Base-by-base conservation (phyloP, 2,113 vertebrate genomes). In the Psophia crepitans region DNA sequence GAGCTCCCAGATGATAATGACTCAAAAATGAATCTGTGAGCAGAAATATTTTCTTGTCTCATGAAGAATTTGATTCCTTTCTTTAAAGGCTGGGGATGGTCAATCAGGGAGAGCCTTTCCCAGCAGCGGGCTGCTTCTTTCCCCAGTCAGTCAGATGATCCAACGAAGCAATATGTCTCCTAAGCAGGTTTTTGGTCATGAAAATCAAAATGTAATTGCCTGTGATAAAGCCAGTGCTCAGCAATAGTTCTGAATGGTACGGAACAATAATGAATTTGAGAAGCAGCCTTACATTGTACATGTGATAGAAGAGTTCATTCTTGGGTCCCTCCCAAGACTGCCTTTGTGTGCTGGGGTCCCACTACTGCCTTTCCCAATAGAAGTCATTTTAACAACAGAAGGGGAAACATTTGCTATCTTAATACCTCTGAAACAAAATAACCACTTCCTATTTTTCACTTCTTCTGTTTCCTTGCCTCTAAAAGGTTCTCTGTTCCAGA, bases 81-180 rank as follows among this genome's bases (percentile, higher is more conserved):
- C 97, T 98, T 98, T 66, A 95, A 98, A 90, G 91, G 98, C 51
- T 99, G 99, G 98, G 98, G 98, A 68, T 99, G 98, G 98, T 98
- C 98, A 43, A 97, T 99, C 32, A 41, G 96, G 49, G 28, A 68
- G 5, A 78, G 78, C 27, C 96, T 98, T 44, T 97, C 97, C 16
- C 26, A 94, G 28, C 97, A 97, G 32, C 94, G 98, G 83, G 89
- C 96, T 83, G 26, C 3, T 81, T 74, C 14, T 37, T 97, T 99
- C 46, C 98, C 98, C 9, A 9, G 21, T 19, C 99, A 98, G 98
- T 96, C 69, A 28, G 97, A 98, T 82, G 96, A 99, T 87, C 98
- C 98, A 58, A 95, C 98, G 98, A 73, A 44, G 32, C 32, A 84
- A 32, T 97, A 95, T 14, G 3, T 46, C 35, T 79, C 78, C 65